Conservation (phyloP, 2,113 vertebrate genomes). For the Hemibagrus wyckioides region DNA sequence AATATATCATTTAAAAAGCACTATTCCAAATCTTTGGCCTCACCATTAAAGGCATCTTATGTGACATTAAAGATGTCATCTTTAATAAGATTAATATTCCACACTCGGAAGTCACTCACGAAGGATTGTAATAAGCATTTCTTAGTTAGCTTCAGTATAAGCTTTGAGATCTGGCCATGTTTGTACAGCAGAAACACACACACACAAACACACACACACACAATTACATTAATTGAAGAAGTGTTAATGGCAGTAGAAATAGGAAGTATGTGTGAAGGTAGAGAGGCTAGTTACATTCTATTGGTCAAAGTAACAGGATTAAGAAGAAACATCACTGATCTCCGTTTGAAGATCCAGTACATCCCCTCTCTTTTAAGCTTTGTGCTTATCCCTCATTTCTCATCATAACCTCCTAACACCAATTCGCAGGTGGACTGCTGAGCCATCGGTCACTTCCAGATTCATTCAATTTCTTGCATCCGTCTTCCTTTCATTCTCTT, state of each 20-base stretch:
- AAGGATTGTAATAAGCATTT: background rate
- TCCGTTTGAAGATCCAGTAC: background rate
- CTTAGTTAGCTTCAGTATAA: background rate
- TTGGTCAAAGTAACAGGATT: background rate
- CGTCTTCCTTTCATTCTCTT: conserved; percentile 20
- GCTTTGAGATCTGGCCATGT: background rate
- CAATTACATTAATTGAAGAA: background rate
- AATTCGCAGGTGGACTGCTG: conserved; percentile 18
- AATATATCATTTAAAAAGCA: background rate
- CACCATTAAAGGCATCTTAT: background rate
- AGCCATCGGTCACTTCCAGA: conserved; percentile 31
- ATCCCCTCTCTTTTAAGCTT: background rate
- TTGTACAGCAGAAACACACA: background rate
- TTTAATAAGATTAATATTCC: background rate
- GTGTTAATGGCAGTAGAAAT: background rate
- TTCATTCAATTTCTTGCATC: conserved; percentile 29
- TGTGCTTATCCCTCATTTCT: background rate
- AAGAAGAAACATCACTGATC: background rate
- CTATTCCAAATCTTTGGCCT: background rate
- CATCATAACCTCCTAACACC: background rate
- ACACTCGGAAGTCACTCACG: background rate
- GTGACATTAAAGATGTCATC: background rate
- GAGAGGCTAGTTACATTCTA: background rate
- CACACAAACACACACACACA: background rate
- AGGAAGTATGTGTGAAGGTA: background rate